These are phyloP conservation scores for Oreochromis niloticus DNA, from an alignment of 2,113 vertebrate species.

Conservation along the genomic window DNA sequence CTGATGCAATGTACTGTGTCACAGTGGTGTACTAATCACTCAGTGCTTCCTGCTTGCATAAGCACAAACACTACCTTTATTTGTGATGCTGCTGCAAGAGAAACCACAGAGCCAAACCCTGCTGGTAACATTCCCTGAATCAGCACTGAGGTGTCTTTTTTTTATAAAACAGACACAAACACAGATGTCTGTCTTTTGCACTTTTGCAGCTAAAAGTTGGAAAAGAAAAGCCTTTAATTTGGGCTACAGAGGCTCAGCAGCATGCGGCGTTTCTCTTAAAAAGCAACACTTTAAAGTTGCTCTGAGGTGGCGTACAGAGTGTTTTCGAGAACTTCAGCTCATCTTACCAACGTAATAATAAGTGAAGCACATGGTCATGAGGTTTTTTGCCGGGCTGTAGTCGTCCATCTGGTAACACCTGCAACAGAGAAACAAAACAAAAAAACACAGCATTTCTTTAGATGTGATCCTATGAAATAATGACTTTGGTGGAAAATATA, in stretches of 20 bases:
- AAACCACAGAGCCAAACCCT: background rate
- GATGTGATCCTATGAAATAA: background rate
- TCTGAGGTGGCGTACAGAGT: fast-evolving
- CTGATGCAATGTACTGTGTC: background rate
- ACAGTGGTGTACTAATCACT: background rate
- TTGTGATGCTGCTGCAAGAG: constrained; percentile 15
- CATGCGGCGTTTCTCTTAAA: background rate
- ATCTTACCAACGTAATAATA: constrained; percentile 88
- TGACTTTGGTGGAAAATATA: background rate
- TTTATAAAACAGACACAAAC: background rate
- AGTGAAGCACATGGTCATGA: constrained; percentile 99
- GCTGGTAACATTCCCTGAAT: background rate
- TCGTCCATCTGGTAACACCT: constrained; percentile 98
- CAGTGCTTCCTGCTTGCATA: background rate
- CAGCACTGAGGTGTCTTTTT: background rate
- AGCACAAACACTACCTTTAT: background rate
- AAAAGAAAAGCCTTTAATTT: background rate
- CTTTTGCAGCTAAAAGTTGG: background rate
- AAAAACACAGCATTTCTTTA: background rate
- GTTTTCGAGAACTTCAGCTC: background rate
- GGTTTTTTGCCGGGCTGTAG: constrained; percentile 93
- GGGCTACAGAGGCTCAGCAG: background rate
- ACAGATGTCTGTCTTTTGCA: background rate
- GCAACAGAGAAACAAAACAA: constrained; percentile 10
- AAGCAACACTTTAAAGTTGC: background rate